A percentile compares a stretch with the other conserved stretches of the same genome.
Evolutionary conservation across 2,113 vertebrate genomes (phyloP).

Genomic region (Atherinomorus stipes): DNA sequence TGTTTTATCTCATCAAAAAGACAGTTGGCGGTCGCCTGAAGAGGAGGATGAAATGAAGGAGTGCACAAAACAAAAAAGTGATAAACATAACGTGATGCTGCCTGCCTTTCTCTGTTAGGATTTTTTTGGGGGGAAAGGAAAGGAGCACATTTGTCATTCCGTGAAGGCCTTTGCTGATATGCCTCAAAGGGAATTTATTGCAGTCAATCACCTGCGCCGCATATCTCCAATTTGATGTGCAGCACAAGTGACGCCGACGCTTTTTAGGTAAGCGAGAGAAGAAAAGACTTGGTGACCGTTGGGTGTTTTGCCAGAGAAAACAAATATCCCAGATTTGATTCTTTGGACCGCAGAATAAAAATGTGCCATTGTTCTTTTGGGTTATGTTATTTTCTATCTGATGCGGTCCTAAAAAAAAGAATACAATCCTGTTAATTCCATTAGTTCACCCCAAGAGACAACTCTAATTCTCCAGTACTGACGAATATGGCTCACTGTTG

Average conservation of each 20-base stretch:
- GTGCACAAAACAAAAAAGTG: neutral
- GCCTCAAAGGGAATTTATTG: constrained; percentile 38
- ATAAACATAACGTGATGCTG: constrained; percentile 37
- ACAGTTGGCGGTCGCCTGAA: constrained; percentile 9
- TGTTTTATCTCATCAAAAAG: constrained; percentile 55
- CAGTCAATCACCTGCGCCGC: constrained; percentile 51
- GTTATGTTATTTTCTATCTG: neutral
- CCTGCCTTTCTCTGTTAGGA: constrained; percentile 19
- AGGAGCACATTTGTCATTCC: constrained; percentile 44
- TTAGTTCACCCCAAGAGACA: neutral
- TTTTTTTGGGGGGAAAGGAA: constrained; percentile 22
- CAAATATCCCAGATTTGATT: constrained; percentile 8
- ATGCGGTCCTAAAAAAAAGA: neutral
- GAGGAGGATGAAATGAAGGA: constrained; percentile 31
- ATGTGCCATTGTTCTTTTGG: neutral
- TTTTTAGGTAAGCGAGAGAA: constrained; percentile 31
- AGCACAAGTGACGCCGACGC: constrained; percentile 19
- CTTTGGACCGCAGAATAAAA: constrained; percentile 5
- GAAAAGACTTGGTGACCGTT: constrained; percentile 6
- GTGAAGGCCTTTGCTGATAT: constrained; percentile 29
- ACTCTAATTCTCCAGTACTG: constrained; percentile 8
- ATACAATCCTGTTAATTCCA: neutral
- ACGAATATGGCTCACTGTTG: neutral
- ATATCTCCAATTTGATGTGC: constrained; percentile 22
- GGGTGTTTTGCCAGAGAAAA: constrained; percentile 2